phyloP scores from a whole-genome alignment of 2,113 vertebrate genomes.

The Barnardius zonarius region DNA sequence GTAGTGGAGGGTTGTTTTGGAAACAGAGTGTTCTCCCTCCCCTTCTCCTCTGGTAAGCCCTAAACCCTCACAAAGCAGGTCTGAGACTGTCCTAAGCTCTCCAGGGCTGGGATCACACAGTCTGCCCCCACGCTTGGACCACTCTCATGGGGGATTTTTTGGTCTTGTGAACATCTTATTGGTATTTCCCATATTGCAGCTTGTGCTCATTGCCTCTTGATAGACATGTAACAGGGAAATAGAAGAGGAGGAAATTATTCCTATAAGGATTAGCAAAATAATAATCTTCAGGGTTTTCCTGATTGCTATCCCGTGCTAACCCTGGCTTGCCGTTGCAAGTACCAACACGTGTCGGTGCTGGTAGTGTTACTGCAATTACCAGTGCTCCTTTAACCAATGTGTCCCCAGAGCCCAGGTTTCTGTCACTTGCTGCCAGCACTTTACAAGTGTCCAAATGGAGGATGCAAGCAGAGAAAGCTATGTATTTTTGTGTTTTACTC shows the following conservation, averaged over 20 bases:
- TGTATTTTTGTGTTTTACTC: not conserved
- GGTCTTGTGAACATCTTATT: not conserved
- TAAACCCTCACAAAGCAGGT: not conserved
- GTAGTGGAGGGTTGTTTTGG: not conserved
- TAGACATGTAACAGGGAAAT: not conserved
- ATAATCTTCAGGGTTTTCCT: not conserved
- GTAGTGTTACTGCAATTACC: not conserved
- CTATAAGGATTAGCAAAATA: slow-evolving; percentile 3
- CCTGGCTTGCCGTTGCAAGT: not conserved
- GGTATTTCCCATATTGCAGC: not conserved
- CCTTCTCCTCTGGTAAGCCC: not conserved
- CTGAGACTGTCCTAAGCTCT: not conserved
- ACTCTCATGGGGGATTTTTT: fast-evolving
- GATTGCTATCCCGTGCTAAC: not conserved
- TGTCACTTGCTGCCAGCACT: not conserved
- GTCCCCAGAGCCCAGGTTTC: not conserved
- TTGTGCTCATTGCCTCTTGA: not conserved
- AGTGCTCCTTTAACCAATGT: not conserved
- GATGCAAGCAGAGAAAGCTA: not conserved
- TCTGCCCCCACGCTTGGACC: fast-evolving
- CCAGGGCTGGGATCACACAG: not conserved
- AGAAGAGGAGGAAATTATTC: slow-evolving; percentile 28
- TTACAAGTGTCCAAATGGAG: not conserved
- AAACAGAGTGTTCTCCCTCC: not conserved
- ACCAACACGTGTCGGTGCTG: not conserved